Base-by-base conservation (phyloP, 2,797 vertebrate genomes). In the Sphaeramia orbicularis region DNA sequence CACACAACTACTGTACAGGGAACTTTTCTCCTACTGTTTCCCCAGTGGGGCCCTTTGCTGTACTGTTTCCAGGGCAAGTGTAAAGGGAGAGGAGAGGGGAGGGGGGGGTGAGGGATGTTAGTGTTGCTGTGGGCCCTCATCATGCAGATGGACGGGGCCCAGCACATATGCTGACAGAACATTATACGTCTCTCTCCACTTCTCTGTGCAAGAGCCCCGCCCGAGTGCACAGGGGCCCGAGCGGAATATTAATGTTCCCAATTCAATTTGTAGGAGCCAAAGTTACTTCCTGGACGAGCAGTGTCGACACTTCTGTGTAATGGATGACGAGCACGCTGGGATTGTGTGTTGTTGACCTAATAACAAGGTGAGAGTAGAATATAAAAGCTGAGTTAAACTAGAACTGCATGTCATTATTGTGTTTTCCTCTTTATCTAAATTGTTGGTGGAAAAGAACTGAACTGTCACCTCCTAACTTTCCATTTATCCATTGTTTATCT, bases 161-260 rank as follows among this genome's bases (percentile, higher is more conserved):
- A 49, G 74, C 58, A 12, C 88, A 92, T 88, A 85, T 92, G 90
- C 88, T 91, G 89, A 89, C 85, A 86, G 85, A 86, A 89, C 85
- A 90, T 90, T 87, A 80, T 74, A 76, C n/a, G 21, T 76, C 71
- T 75, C 81, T 78, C 80, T 83, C 63, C 81, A 76, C 64, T 76
- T 81, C 52, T 55, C 65, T 0, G 63, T 52, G 64, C 48, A 64
- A 70, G 21, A 85, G 77, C 76, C 74, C 71, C 35, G 58, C 76
- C 78, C 42, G 63, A 76, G 78, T 45, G 72, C 88, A 64, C 64
- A 57, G 67, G 79, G 74, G 72, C 85, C 86, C 69, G 54, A 70
- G 81, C 36, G 87, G 85, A 92, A 91, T 91, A 90, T 90, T 83
- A 90, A 91, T 80, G 82, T 76, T 91, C 88, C 89, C 87, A 86